Evolutionary conservation across 2,888 invertebrate species (phyloP).

Genomic region (Dugesia japonica): DNA sequence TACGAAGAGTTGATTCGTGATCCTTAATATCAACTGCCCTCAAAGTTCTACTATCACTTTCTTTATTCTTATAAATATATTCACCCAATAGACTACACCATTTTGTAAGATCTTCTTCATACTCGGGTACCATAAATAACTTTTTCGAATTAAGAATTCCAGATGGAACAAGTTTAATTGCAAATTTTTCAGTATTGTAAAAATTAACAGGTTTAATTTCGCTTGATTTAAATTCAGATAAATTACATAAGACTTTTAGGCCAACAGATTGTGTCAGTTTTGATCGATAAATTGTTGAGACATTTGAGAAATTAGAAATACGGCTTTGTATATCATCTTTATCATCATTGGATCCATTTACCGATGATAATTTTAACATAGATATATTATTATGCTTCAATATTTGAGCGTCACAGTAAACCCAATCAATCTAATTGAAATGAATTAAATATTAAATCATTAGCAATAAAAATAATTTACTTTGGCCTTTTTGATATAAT

Average conservation of each 20-base stretch:
- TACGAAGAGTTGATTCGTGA: not conserved
- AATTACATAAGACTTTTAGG: slow-evolving; percentile 20
- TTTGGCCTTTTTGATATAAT: not conserved
- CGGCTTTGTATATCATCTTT: not conserved
- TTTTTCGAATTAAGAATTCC: slow-evolving; percentile 20
- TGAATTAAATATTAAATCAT: not conserved
- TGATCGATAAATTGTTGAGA: not conserved
- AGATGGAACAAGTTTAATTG: slow-evolving; percentile 11
- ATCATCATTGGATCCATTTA: not conserved
- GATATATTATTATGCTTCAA: not conserved
- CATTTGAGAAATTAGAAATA: not conserved
- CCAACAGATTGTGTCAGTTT: not conserved
- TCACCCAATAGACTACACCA: slow-evolving; percentile 9
- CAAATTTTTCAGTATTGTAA: not conserved
- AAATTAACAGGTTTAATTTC: slow-evolving; percentile 10
- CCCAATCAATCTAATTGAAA: not conserved
- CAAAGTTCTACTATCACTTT: not conserved
- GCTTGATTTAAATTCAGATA: slow-evolving; percentile 16
- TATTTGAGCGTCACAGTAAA: not conserved
- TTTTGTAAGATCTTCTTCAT: slow-evolving; percentile 20
- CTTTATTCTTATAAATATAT: not conserved
- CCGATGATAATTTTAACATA: slow-evolving; percentile 1
- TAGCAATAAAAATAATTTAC: not conserved
- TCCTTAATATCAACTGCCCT: not conserved
- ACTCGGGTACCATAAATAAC: not conserved